A percentile compares a stretch with the other conserved stretches of the same genome.
phyloP scores from a whole-genome alignment of 2,797 vertebrate genomes.

The Cephalopachus bancanus region DNA sequence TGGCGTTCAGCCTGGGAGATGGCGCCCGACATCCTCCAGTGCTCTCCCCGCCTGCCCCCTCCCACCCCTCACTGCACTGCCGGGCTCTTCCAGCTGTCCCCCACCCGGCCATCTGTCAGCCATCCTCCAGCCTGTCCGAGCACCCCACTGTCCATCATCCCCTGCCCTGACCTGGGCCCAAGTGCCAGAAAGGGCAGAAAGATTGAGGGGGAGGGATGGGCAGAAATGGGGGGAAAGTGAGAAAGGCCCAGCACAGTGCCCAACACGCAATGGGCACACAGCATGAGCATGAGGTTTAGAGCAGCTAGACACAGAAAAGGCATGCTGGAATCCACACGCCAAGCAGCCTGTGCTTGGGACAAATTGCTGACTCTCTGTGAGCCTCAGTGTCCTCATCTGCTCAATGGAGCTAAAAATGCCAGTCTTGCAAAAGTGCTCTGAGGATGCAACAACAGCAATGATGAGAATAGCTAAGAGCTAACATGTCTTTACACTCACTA shows the following conservation, averaged over 20 bases:
- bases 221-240: neutral
- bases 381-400: neutral
- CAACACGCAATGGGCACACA: rapidly evolving
- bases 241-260: neutral
- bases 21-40: neutral
- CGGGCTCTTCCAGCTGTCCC: neutral
- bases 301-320: neutral
- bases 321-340: rapidly evolving
- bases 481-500: rapidly evolving
- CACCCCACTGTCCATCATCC: neutral
- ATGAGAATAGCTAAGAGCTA: rapidly evolving
- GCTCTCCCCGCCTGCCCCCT: neutral
- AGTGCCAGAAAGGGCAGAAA: too few relatives aligned
- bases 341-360: neutral
- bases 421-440: neutral
- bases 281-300: rapidly evolving
- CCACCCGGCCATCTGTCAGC: neutral
- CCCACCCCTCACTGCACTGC: neutral
- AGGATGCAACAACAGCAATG: neutral
- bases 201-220: neutral
- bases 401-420: neutral
- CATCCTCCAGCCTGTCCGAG: neutral
- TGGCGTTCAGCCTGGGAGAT: neutral
- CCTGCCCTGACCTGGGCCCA: neutral
- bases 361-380: neutral